These are phyloP conservation scores for Tursiops truncatus DNA, from an alignment of 2,113 vertebrate genomes.

Conservation along the genomic window DNA sequence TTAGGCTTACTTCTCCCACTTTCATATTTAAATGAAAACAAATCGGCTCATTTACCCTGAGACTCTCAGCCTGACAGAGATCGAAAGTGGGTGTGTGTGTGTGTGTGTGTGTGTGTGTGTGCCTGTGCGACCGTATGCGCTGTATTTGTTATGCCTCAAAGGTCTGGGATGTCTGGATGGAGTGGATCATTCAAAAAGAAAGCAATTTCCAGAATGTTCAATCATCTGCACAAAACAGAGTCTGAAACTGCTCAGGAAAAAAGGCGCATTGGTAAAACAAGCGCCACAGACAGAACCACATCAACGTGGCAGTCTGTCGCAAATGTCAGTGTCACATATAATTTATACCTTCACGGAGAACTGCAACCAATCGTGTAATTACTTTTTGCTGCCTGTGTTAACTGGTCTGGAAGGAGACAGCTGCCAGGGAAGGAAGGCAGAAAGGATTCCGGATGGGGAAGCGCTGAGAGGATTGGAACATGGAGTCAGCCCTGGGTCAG, in stretches of 20 bases:
- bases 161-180: conserved; percentile 38
- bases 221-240: conserved; percentile 75
- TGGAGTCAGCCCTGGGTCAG: not conserved
- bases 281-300: conserved; percentile 74
- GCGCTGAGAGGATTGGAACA: conserved; percentile 21
- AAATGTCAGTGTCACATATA: conserved; percentile 67
- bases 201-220: conserved; percentile 79
- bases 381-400: conserved; percentile 66
- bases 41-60: conserved; percentile 65
- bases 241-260: conserved; percentile 75
- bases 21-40: conserved; percentile 75
- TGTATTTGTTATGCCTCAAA: conserved; percentile 62
- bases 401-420: conserved; percentile 69
- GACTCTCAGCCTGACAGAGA: conserved; percentile 60
- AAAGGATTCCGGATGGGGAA: conserved; percentile 67
- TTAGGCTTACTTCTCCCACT: conserved; percentile 60
- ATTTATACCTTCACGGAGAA: conserved; percentile 76
- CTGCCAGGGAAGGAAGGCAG: conserved; percentile 60
- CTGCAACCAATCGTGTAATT: conserved; percentile 22
- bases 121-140: not conserved
- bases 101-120: not conserved
- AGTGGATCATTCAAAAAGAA: conserved; percentile 75
- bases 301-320: conserved; percentile 48
- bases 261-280: conserved; percentile 71
- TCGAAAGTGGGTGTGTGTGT: not conserved